Evolutionary conservation across 2,888 invertebrate genomes (phyloP), one percentile per base, ranked within the genome.

Genomic region (Chorisops tibialis): DNA sequence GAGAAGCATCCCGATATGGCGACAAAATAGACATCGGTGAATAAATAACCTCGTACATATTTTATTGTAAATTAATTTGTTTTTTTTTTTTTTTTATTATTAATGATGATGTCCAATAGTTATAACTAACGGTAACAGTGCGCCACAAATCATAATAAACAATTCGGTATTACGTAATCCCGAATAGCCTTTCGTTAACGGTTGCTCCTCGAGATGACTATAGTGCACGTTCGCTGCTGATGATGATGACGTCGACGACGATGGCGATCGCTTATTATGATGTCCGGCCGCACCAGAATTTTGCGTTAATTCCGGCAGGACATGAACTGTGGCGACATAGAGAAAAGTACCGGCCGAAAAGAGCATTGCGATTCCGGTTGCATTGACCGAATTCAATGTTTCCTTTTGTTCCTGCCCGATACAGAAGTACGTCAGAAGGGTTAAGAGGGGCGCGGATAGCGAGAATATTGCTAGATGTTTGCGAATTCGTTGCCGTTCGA

Each of bases 281-380:
- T 65, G 70, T 22, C 49, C 54, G 69, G 79, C 76, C 2, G 77
- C 74, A 65, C 81, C 81, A 1, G 80, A 71, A 62, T 81, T 79
- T 63, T 85, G 82, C 59, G 91, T 92, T 7, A 99, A 81, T 77
- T 99, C 99, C 0, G 99, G 98, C 51, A 99, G 76, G 0, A 99
- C 97, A 77, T 99, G 99, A 0, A 99, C 97, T 0, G 98, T 98
- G 0, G 99, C 96, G 2, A 99, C 99, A 75, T 98, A 99, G 1
- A 99, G 82, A 80, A 99, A 99, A 12, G 99, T 99, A 0, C 99
- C 99, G 0, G 97, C 99, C 45, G 97, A 97, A 79, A 99, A 99
- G 37, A 99, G 79, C 96, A 99, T 96, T 0, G 98, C 96, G 63
- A 98, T 87, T 60, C 89, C 98, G 22, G 98, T 98, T 2, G 93